Evolutionary conservation across 2,797 vertebrate species (phyloP), one percentile per base, ranked within the genome.

Genomic region (Anisognathus igniventris): DNA sequence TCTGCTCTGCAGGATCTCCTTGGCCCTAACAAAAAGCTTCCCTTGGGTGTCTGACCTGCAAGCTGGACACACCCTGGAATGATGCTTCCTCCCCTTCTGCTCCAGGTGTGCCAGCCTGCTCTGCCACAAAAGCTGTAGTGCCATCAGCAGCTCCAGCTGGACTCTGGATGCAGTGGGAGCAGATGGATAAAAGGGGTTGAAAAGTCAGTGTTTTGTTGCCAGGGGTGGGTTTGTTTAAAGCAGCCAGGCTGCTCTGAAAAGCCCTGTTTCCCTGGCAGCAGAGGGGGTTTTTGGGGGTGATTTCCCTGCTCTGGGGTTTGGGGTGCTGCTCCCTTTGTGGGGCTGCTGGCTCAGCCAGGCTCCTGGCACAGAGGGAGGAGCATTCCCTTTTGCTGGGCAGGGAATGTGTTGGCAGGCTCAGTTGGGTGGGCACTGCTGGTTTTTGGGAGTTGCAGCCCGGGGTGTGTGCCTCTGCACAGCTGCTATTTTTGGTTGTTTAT

Each of bases 401-500:
- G 64, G 66, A 74, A 15, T 5, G 58, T 16, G 39, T 17, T 61
- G 56, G 33, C 27, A 10, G 18, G 58, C 37, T 54, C 6, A 1
- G 23, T 66, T 70, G 45, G 30, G 2, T 1, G 50, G 44, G 47
- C 28, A 47, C 44, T 15, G 14, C 33, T 1, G 12, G 1, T 23
- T 79, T 68, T 53, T 58, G 56, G 3, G 57, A 58, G 14, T 6
- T 42, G 8, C 31, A 17, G 3, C 19, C 0, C 28, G 27, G 30
- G 21, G 7, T 60, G 53, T 65, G 25, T 58, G 56, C 7, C 0
- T 7, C 40, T 14, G 35, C 2, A 4, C n/a, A 14, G 61, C 50
- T 73, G 51, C 75, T 78, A 42, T 75, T 96, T 96, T 84, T 51
- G 88, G 71, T 18, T 91, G 42, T 81, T 96, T 75, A 27, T 92